Base-by-base conservation (phyloP, 2,113 vertebrate species). In the Python bivittatus region DNA sequence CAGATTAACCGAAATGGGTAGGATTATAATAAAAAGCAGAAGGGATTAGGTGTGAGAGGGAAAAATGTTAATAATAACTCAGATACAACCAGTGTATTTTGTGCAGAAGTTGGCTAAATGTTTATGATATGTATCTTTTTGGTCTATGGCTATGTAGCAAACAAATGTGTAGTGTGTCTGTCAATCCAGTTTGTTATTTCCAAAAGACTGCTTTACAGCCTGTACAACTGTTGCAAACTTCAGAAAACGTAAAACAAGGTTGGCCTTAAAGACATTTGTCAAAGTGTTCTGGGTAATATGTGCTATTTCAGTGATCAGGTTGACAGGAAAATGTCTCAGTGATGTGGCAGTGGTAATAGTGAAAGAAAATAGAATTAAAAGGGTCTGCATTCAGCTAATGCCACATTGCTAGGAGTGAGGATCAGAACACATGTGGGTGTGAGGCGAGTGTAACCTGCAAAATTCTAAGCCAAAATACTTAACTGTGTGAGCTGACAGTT, bases 1-100 rank as follows among this genome's bases (percentile, higher is more conserved):
- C 97, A 98, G 98, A 98, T 97, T 97, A 98, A 97, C 97, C 91
- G 96, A 97, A 96, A 96, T 94, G 96, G 97, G 96, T 84, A 95
- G 96, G 96, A 97, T 98, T 98, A 96, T 96, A 97, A 97, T 96
- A 97, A 97, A 97, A 97, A 88, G 95, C 96, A 95, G 89, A 95
- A 96, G 96, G 96, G 97, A 98, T 98, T 98, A 97, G 91, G 96
- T 92, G 54, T 90, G 93, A 95, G 90, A 92, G 86, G 94, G 87
- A 29, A 91, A 96, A 94, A 96, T 87, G 93, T 79, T 90, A 95
- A 94, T 96, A 97, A 97, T 91, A 93, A 92, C 93, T 94, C 92
- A 95, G 92, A 92, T 93, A 52, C 88, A 89, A 91, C 93, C 64
- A 56, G 91, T 52, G 56, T 93, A 83, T 38, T 6, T 0, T 0